These are phyloP conservation scores for Ptilorrhoa leucosticta DNA, from an alignment of 2,113 vertebrate species.

Conservation along the genomic window DNA sequence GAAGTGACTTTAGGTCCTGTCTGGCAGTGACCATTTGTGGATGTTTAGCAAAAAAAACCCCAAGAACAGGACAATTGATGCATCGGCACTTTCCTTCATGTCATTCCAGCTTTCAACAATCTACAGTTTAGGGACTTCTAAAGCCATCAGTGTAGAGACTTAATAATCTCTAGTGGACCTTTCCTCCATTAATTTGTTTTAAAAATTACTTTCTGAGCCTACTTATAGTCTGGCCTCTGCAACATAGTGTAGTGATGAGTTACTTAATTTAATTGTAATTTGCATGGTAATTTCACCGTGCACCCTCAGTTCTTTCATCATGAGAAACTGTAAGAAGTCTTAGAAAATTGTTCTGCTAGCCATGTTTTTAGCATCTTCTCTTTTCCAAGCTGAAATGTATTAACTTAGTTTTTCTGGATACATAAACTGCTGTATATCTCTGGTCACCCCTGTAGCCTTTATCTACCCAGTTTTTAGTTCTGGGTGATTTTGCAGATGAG, in stretches of 20 bases:
- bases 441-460: background rate
- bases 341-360: background rate
- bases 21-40: background rate
- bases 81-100: background rate
- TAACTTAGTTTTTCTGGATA: background rate
- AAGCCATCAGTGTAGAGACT: background rate
- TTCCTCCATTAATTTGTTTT: background rate
- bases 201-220: background rate
- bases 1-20: background rate
- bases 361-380: background rate
- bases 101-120: background rate
- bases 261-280: background rate
- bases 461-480: background rate
- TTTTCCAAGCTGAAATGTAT: background rate
- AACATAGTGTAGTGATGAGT: background rate
- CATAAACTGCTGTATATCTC: background rate
- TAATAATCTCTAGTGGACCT: background rate
- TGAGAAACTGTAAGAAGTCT: background rate
- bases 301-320: background rate
- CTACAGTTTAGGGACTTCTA: background rate
- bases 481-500: background rate
- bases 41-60: background rate
- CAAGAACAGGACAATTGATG: background rate
- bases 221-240: background rate
- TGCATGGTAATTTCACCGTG: background rate